These are phyloP conservation scores for Calyptomena viridis DNA, from an alignment of 2,113 vertebrate species.

Conservation along the genomic window DNA sequence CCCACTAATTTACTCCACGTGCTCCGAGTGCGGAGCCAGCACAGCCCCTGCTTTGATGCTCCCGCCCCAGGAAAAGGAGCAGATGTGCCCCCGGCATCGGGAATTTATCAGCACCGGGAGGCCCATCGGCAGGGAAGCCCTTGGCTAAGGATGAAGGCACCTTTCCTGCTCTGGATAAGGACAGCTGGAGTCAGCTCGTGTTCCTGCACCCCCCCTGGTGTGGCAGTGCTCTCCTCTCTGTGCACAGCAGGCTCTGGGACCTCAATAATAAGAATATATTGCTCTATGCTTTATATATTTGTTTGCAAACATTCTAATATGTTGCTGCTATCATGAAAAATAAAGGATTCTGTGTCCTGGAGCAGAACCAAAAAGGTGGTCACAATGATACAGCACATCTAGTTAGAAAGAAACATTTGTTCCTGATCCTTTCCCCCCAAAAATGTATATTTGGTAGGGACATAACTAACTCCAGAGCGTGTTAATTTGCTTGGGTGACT, in stretches of 20 bases:
- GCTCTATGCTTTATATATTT: not conserved
- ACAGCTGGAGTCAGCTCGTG: not conserved
- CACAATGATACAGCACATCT: not conserved
- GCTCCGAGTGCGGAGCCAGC: not conserved
- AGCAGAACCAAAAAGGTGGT: not conserved
- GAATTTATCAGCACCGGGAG: not conserved
- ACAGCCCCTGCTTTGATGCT: not conserved
- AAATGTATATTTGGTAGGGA: not conserved
- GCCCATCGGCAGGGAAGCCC: not conserved
- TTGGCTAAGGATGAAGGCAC: constrained; percentile 25
- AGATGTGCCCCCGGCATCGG: not conserved
- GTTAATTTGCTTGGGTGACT: not conserved
- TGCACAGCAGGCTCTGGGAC: not conserved
- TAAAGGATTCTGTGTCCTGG: not conserved
- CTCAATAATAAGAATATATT: not conserved
- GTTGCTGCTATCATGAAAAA: not conserved
- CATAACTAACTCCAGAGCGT: not conserved
- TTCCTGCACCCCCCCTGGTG: not conserved
- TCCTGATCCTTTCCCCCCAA: not conserved
- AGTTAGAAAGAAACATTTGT: not conserved
- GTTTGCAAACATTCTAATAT: not conserved
- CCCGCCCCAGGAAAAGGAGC: fast-evolving
- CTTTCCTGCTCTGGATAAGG: not conserved
- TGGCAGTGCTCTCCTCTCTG: not conserved
- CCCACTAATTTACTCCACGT: not conserved